These are phyloP conservation scores for Ascaphus truei DNA, from an alignment of 2,113 vertebrate genomes.

Conservation along the genomic window DNA sequence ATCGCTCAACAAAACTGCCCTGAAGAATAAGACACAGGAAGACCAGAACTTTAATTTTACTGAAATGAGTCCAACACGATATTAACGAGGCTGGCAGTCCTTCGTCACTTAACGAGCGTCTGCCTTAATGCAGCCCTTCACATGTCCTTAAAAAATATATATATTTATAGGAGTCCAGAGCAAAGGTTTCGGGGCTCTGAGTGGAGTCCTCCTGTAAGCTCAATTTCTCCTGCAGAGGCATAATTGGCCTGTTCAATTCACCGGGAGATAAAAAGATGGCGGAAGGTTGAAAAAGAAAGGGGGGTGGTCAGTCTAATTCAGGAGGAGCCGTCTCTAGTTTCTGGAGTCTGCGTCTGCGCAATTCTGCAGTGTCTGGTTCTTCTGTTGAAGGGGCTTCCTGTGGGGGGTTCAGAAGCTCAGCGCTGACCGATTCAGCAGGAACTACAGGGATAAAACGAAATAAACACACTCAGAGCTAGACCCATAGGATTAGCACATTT, in stretches of 20 bases:
- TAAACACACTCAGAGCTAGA: too few relatives aligned
- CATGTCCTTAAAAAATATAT: constrained; percentile 35
- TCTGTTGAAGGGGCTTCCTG: constrained; percentile 52
- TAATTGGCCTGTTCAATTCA: constrained; percentile 18
- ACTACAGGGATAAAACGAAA: too few relatives aligned
- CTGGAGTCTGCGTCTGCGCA: constrained; percentile 81
- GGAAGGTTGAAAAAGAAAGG: background rate
- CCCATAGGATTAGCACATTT: too few relatives aligned
- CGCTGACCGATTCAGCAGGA: background rate
- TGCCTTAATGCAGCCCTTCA: background rate
- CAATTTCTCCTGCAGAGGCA: constrained; percentile 24
- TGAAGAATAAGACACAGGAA: background rate
- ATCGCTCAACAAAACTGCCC: background rate
- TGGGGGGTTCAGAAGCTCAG: background rate
- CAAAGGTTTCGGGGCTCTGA: background rate
- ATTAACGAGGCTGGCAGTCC: constrained; percentile 23
- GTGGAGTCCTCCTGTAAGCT: constrained; percentile 8
- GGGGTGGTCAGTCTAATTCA: constrained; percentile 65
- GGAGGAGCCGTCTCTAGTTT: constrained; percentile 69
- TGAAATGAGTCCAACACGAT: constrained; percentile 26
- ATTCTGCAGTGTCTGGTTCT: constrained; percentile 74
- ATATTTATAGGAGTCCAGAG: constrained; percentile 31
- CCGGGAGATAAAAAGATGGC: background rate
- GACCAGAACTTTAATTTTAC: constrained; percentile 29
- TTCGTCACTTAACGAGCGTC: constrained; percentile 5